Percentiles rank a stretch among this genome's conserved stretches.
Conservation (phyloP, 2,797 vertebrate species). For the Fratercula arctica region DNA sequence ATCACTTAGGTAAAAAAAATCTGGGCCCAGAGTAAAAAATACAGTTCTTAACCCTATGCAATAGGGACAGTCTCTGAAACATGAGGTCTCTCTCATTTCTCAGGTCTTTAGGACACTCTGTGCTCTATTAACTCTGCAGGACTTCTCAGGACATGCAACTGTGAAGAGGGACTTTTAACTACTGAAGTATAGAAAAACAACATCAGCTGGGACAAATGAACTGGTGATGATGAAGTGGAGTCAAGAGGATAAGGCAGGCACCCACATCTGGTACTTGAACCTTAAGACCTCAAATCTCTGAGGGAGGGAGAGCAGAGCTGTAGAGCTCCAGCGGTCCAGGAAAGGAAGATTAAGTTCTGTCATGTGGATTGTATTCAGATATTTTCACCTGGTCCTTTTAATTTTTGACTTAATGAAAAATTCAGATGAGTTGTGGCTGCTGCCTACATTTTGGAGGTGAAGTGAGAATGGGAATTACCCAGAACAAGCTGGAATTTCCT, state of each 20-base stretch:
- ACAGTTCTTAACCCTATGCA: background rate
- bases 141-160: background rate
- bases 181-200: background rate
- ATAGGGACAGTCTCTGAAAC: background rate
- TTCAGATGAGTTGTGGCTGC: background rate
- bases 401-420: background rate
- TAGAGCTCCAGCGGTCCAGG: background rate
- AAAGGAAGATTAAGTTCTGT: background rate
- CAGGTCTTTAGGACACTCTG: background rate
- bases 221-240: fast-evolving
- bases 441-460: background rate
- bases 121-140: background rate
- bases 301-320: background rate
- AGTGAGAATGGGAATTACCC: background rate
- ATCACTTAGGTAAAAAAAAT: background rate
- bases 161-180: background rate
- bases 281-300: background rate
- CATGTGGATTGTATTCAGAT: background rate
- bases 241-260: background rate
- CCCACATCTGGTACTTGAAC: background rate
- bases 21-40: background rate
- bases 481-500: background rate
- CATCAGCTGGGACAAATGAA: background rate
- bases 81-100: background rate
- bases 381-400: background rate